Evolutionary conservation across 2,797 vertebrate genomes (phyloP).

Genomic region (Mormyrus proboscirostris): DNA sequence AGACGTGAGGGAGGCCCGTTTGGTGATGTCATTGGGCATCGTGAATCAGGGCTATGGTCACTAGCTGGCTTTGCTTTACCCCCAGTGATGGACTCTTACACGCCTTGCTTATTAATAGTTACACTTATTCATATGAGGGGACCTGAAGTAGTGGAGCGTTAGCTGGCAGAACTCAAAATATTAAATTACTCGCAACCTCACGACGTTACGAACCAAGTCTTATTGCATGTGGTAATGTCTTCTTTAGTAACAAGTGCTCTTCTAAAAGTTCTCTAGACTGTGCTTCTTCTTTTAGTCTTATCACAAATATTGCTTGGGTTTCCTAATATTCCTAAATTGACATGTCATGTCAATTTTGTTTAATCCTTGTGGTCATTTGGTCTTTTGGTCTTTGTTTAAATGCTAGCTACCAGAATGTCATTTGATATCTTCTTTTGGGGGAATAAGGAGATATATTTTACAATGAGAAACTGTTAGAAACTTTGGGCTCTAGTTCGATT

Average conservation of each 20-base stretch:
- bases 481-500: neutral
- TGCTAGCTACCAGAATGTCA: neutral
- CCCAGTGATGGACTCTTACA: neutral
- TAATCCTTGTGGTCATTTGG: neutral
- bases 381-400: neutral
- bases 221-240: neutral
- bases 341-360: neutral
- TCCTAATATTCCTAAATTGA: too few species aligned
- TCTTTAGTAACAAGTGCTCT: neutral
- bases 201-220: neutral
- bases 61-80: neutral
- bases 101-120: slow-evolving; percentile 20
- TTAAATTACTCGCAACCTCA: neutral
- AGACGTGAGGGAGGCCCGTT: slow-evolving; percentile 20
- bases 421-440: neutral
- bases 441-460: neutral
- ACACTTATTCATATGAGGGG: slow-evolving; percentile 10
- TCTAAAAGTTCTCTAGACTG: neutral
- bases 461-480: neutral
- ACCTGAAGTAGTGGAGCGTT: neutral
- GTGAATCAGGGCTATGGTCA: neutral
- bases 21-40: slow-evolving; percentile 31
- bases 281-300: neutral
- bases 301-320: neutral
- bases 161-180: slow-evolving; percentile 9